phyloP scores from a whole-genome alignment of 2,797 vertebrate genomes.

The Taeniopygia guttata region DNA sequence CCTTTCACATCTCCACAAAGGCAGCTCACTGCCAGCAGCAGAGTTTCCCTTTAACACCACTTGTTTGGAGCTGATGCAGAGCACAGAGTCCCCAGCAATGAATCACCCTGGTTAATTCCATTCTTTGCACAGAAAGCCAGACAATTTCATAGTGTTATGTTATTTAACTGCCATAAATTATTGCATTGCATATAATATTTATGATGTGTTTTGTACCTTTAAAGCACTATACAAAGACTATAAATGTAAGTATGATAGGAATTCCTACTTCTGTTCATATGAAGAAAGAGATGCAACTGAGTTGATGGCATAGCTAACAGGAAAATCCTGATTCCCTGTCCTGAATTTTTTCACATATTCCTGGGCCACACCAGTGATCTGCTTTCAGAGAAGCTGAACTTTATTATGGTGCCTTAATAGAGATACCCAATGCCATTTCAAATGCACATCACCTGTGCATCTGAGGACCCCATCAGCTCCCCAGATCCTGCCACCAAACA shows the following conservation, averaged over 20 bases:
- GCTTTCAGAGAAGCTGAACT: neutral
- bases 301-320: neutral
- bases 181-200: neutral
- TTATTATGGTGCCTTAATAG: neutral
- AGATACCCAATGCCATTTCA: neutral
- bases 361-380: neutral
- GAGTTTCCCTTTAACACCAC: neutral
- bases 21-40: neutral
- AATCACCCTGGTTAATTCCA: neutral
- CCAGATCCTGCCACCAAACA: neutral
- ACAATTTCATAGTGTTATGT: neutral
- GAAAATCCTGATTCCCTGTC: neutral
- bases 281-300: neutral
- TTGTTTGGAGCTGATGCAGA: neutral
- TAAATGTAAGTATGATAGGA: neutral
- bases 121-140: neutral
- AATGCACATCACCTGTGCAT: too few species aligned
- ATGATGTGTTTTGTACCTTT: neutral
- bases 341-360: neutral
- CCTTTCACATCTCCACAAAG: neutral
- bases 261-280: neutral
- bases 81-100: neutral
- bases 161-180: neutral
- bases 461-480: neutral
- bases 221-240: neutral